phyloP scores from a whole-genome alignment of 2,888 invertebrate genomes.

The Parnassius mnemosyne region DNA sequence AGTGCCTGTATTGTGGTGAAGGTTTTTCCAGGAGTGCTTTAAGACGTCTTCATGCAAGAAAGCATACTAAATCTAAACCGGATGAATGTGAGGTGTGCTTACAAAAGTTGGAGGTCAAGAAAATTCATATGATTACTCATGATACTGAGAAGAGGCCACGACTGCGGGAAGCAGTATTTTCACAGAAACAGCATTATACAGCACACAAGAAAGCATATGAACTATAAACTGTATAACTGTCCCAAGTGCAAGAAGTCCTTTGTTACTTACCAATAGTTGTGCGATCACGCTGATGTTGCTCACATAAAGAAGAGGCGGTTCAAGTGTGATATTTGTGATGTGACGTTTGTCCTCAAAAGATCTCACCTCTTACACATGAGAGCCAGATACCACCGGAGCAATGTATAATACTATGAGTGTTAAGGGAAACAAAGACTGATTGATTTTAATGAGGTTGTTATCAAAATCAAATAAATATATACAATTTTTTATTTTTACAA shows the following conservation, averaged over 20 bases:
- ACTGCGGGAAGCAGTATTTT: conserved; percentile 30
- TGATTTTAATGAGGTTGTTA: not conserved
- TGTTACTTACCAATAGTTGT: conserved; percentile 3
- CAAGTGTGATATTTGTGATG: conserved; percentile 27
- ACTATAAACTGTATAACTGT: conserved; percentile 31
- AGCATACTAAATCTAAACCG: conserved; percentile 36
- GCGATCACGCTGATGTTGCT: conserved; percentile 9
- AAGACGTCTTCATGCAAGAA: conserved; percentile 32
- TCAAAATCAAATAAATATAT: no score
- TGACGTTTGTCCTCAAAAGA: not conserved
- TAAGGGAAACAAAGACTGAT: not conserved
- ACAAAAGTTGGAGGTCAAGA: conserved; percentile 20
- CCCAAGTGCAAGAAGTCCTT: conserved; percentile 22
- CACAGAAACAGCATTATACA: conserved; percentile 1
- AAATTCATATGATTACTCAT: conserved; percentile 35
- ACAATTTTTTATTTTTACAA: no score
- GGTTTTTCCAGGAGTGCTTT: conserved; percentile 27
- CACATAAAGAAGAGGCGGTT: conserved; percentile 19
- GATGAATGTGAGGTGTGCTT: conserved; percentile 36
- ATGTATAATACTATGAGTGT: not conserved
- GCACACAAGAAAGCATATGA: conserved; percentile 36
- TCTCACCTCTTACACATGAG: not conserved
- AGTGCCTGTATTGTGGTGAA: conserved; percentile 45
- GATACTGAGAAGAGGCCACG: conserved; percentile 24
- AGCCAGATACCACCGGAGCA: not conserved